These are phyloP conservation scores for Anhinga rufa DNA, from an alignment of 2,113 vertebrate genomes.

Conservation along the genomic window DNA sequence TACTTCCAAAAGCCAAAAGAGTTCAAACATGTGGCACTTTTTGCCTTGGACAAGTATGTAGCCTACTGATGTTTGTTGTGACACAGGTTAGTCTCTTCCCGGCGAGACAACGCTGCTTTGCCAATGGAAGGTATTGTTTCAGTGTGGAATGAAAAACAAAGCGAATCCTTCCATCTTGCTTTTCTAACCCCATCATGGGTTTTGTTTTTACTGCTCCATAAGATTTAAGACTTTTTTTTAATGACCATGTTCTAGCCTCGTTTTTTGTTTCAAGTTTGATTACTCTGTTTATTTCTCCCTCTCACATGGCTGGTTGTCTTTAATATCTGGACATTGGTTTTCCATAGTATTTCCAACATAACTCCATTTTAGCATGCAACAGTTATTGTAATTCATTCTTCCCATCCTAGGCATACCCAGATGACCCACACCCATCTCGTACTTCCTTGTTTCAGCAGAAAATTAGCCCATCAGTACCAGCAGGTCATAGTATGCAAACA, in stretches of 20 bases:
- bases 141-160: not conserved
- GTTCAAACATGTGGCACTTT: not conserved
- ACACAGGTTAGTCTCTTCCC: not conserved
- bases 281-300: not conserved
- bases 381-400: not conserved
- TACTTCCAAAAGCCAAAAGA: not conserved
- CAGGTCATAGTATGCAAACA: not conserved
- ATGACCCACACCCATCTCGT: not conserved
- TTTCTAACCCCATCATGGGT: not conserved
- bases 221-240: not conserved
- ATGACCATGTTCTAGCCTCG: not conserved
- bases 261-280: not conserved
- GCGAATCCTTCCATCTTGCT: not conserved
- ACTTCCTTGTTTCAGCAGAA: not conserved
- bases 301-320: not conserved
- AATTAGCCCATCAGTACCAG: not conserved
- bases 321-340: not conserved
- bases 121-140: not conserved
- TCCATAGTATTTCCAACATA: not conserved
- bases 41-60: not conserved
- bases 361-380: not conserved
- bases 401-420: not conserved
- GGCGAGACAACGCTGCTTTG: not conserved
- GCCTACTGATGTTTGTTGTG: not conserved
- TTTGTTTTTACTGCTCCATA: not conserved